Conservation (phyloP, 2,113 vertebrate species). For the Thunnus thynnus region DNA sequence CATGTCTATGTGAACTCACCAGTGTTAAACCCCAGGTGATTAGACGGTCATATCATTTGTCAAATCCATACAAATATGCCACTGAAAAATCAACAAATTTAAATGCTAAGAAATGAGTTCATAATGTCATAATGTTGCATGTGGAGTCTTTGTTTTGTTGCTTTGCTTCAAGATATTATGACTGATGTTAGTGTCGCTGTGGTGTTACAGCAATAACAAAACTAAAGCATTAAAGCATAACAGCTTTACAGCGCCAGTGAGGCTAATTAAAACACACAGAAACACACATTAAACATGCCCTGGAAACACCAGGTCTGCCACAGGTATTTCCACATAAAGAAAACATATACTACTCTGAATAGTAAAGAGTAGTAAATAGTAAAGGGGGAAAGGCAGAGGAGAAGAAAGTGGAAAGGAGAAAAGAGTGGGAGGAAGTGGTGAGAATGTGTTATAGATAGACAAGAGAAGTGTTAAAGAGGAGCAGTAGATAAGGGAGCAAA, state of each 20-base stretch:
- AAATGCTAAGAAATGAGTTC: neutral
- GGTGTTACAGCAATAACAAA: conserved; percentile 26
- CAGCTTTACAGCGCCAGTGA: conserved; percentile 43
- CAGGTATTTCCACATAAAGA: conserved; percentile 73
- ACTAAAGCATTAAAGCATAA: conserved; percentile 21
- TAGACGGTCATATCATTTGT: neutral
- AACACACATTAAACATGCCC: conserved; percentile 62
- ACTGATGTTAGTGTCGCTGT: conserved; percentile 14
- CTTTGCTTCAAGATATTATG: neutral
- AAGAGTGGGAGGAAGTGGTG: neutral
- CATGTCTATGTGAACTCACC: no score
- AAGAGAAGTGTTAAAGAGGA: conserved; percentile 14
- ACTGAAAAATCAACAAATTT: neutral
- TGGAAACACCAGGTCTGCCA: conserved; percentile 65
- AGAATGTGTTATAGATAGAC: conserved; percentile 13
- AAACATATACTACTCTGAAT: conserved; percentile 28
- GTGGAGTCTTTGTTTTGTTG: neutral
- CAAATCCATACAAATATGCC: neutral
- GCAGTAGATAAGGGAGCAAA: neutral
- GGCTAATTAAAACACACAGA: conserved; percentile 60
- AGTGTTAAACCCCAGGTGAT: no score
- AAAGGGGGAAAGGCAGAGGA: neutral
- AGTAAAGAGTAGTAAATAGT: neutral
- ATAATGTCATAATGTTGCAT: neutral
- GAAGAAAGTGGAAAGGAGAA: neutral